phyloP scores from a whole-genome alignment of 2,888 invertebrate species.

The Harpalus rufipes region DNA sequence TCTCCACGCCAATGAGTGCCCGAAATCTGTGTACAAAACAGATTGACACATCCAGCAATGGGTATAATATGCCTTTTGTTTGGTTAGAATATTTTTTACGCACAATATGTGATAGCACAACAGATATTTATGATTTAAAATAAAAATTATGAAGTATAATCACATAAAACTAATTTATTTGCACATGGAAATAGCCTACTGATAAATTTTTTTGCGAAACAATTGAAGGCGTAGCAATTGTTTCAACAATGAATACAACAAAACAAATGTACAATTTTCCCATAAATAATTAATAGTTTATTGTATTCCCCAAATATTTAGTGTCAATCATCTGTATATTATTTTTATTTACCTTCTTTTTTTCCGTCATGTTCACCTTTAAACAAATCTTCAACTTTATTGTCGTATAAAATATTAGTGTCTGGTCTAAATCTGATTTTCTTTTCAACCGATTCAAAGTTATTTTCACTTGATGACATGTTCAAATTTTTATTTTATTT shows the following conservation, averaged over 20 bases:
- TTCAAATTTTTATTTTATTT: conserved; percentile 62
- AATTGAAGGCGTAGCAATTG: no score
- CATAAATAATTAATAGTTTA: not conserved
- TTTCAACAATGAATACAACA: not conserved
- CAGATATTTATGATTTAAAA: no score
- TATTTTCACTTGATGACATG: conserved; percentile 68
- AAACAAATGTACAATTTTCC: not conserved
- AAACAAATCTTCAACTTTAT: conserved; percentile 75
- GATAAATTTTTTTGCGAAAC: no score
- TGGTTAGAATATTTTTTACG: no score
- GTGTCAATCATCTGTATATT: not conserved
- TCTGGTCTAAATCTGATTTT: conserved; percentile 78
- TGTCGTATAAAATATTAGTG: conserved; percentile 75
- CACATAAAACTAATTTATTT: no score
- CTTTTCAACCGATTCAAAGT: conserved; percentile 73
- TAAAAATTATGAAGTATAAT: no score
- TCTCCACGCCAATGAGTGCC: no score
- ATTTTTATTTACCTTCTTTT: conserved; percentile 70
- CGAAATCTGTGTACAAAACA: no score
- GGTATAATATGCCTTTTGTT: no score
- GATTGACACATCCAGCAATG: no score
- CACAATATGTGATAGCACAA: no score
- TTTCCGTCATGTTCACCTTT: conserved; percentile 72
- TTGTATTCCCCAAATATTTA: not conserved
- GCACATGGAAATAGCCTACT: no score